Conservation (phyloP, 2,797 vertebrate species). For the Sebastes kiyomatsui region DNA sequence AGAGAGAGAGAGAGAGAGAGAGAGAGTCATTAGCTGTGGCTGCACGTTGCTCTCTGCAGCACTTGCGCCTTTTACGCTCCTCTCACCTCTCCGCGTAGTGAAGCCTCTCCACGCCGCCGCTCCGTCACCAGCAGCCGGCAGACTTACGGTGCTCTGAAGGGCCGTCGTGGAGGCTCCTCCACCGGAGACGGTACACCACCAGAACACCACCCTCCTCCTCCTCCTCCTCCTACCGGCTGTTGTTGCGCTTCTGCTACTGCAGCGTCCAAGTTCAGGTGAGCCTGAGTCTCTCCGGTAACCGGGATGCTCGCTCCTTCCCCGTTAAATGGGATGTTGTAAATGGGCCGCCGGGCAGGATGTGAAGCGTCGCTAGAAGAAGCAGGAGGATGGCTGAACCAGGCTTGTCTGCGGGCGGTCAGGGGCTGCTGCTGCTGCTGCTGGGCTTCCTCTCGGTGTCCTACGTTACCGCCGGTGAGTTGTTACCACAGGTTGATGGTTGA, state of each 20-base stretch:
- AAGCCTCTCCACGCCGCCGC: slow-evolving; percentile 21
- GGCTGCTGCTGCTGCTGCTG: slow-evolving; percentile 58
- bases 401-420: slow-evolving; percentile 58
- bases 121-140: slow-evolving; percentile 10
- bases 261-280: slow-evolving; percentile 58
- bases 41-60: slow-evolving; percentile 72
- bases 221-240: slow-evolving; percentile 2
- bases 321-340: slow-evolving; percentile 76
- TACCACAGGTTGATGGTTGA: slow-evolving; percentile 56
- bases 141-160: slow-evolving; percentile 5
- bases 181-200: neutral
- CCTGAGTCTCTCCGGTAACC: neutral
- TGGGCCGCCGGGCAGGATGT: slow-evolving; percentile 78
- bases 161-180: neutral
- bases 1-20: slow-evolving; percentile 20
- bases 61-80: slow-evolving; percentile 51
- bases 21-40: slow-evolving; percentile 14
- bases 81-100: slow-evolving; percentile 39
- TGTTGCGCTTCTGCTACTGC: slow-evolving; percentile 62
- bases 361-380: slow-evolving; percentile 77
- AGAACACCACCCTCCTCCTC: neutral
- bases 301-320: slow-evolving; percentile 54
- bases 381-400: slow-evolving; percentile 81
- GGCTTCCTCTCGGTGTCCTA: slow-evolving; percentile 76
- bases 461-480: slow-evolving; percentile 83